Conservation (phyloP, 2,888 invertebrate genomes). For the Lycocerus yunnanus region DNA sequence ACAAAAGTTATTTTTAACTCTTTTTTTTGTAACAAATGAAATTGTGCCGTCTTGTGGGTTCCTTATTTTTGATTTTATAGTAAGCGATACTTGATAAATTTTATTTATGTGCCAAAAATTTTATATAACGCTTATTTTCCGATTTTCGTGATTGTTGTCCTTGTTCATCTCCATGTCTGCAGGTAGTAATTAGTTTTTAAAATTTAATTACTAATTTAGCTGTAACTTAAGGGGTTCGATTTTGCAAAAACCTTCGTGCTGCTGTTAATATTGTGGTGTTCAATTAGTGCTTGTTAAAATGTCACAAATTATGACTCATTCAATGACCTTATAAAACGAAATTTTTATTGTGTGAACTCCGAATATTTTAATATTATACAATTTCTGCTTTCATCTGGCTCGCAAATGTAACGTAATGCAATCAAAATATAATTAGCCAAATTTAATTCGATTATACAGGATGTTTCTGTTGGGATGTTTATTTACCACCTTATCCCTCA, state of each 20-base stretch:
- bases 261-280: not conserved
- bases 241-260: not conserved
- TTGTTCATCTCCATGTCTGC: not conserved
- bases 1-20: slow-evolving; percentile 29
- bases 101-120: slow-evolving; percentile 16
- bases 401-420: not conserved
- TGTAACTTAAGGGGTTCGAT: not conserved
- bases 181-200: slow-evolving; percentile 7
- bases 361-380: slow-evolving; percentile 24
- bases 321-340: slow-evolving; percentile 30
- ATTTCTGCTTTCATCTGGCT: slow-evolving; percentile 15
- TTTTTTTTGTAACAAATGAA: slow-evolving; percentile 13
- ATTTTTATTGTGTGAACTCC: slow-evolving; percentile 23
- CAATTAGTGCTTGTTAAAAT: slow-evolving; percentile 27
- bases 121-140: slow-evolving; percentile 17
- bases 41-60: slow-evolving; percentile 1
- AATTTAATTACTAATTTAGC: not conserved
- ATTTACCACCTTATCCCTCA: not conserved
- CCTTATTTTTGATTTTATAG: slow-evolving; percentile 21
- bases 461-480: not conserved
- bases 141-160: slow-evolving; percentile 9
- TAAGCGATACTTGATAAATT: slow-evolving; percentile 6
- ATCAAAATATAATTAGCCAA: not conserved
- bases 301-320: slow-evolving; percentile 28
- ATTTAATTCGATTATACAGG: slow-evolving; percentile 5